Conservation (phyloP, 2,797 vertebrate species). For the Sebastes flavidus region DNA sequence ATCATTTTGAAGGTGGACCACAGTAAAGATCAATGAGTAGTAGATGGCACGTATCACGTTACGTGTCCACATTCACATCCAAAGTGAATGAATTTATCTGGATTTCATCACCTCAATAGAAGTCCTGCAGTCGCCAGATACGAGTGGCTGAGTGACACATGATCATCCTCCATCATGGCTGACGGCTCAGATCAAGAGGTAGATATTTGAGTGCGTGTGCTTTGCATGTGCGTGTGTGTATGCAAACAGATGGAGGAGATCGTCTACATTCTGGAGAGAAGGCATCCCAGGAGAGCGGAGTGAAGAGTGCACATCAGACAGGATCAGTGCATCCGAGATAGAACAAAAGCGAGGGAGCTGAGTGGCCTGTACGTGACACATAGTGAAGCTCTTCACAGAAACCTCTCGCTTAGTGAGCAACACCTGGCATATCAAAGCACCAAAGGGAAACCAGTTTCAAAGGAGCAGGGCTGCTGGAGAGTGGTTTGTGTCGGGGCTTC, state of each 20-base stretch:
- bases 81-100: background rate
- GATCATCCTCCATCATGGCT: slow-evolving; percentile 34
- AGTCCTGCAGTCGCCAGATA: background rate
- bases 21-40: background rate
- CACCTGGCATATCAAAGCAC: slow-evolving; percentile 70
- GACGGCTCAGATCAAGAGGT: slow-evolving; percentile 49
- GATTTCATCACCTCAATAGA: slow-evolving; percentile 7
- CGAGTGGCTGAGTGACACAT: slow-evolving; percentile 1
- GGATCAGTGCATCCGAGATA: slow-evolving; percentile 39
- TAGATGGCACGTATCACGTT: background rate
- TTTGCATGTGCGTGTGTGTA: background rate
- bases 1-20: background rate
- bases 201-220: background rate
- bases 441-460: slow-evolving; percentile 34
- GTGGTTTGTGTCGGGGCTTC: slow-evolving; percentile 12
- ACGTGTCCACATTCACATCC: background rate
- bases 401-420: slow-evolving; percentile 20
- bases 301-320: slow-evolving; percentile 57
- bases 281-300: slow-evolving; percentile 40
- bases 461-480: slow-evolving; percentile 21
- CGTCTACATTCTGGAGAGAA: slow-evolving; percentile 1
- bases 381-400: slow-evolving; percentile 46
- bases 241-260: slow-evolving; percentile 61
- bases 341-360: slow-evolving; percentile 54
- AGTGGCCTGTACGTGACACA: slow-evolving; percentile 47